These are phyloP conservation scores for Cryptocephalus moraei DNA, from an alignment of 2,888 invertebrate genomes.

Conservation along the genomic window DNA sequence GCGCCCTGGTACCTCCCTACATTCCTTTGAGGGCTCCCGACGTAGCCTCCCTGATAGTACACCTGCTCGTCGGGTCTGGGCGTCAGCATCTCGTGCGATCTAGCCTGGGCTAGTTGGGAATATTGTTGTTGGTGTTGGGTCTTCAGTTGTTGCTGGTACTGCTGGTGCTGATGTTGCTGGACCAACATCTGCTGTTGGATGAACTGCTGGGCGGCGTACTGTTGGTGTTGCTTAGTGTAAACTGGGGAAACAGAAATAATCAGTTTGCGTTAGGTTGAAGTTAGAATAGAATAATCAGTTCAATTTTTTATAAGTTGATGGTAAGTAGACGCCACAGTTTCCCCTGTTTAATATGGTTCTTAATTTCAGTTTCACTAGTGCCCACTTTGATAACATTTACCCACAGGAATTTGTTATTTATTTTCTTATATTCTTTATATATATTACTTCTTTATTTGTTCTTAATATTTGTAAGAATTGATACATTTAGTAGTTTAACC, in stretches of 20 bases:
- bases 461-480: too few relatives aligned
- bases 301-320: background rate
- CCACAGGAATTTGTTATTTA: too few relatives aligned
- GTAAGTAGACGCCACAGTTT: too few relatives aligned
- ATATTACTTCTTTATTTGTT: too few relatives aligned
- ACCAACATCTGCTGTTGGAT: conserved; percentile 42
- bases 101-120: conserved; percentile 30
- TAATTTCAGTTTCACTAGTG: too few relatives aligned
- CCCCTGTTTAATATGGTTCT: too few relatives aligned
- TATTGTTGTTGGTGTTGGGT: conserved; percentile 30
- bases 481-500: too few relatives aligned
- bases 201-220: conserved; percentile 34
- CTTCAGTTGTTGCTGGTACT: conserved; percentile 27
- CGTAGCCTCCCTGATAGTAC: conserved; percentile 31
- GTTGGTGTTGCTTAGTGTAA: conserved; percentile 19
- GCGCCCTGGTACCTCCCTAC: conserved; percentile 5
- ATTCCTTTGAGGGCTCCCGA: conserved; percentile 17
- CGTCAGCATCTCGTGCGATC: conserved; percentile 49
- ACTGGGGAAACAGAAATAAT: background rate
- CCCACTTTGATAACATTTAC: too few relatives aligned
- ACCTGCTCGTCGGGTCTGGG: conserved; percentile 33
- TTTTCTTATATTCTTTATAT: too few relatives aligned
- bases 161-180: conserved; percentile 25
- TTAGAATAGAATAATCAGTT: background rate
- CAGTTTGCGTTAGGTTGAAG: background rate